Percentiles rank a stretch among this genome's conserved stretches.
Evolutionary conservation across 2,113 vertebrate species (phyloP).

Genomic region (Chlorodrepanis virens): DNA sequence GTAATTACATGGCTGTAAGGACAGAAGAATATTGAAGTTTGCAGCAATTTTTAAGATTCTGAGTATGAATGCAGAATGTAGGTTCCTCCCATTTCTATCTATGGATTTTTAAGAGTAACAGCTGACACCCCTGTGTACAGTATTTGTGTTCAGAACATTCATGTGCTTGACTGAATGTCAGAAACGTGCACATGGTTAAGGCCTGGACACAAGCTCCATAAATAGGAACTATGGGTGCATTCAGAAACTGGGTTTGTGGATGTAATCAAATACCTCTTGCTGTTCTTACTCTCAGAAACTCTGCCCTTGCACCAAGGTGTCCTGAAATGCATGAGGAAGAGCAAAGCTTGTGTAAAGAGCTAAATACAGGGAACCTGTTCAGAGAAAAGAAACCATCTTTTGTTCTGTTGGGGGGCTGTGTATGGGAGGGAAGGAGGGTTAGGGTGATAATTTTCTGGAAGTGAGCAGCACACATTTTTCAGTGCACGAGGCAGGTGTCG

Average conservation of each 20-base stretch:
- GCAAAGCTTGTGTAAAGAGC: neutral
- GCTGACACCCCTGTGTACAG: neutral
- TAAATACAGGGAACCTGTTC: neutral
- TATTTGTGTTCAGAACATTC: neutral
- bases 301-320: neutral
- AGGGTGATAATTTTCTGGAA: slow-evolving; percentile 3
- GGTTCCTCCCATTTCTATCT: neutral
- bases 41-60: neutral
- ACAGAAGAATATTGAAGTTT: neutral
- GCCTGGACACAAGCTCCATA: neutral
- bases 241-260: neutral
- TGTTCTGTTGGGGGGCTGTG: neutral
- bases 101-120: neutral
- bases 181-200: neutral
- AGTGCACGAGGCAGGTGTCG: neutral
- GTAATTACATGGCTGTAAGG: neutral
- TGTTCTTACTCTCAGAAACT: neutral
- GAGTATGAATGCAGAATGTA: neutral
- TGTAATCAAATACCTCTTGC: neutral
- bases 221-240: neutral
- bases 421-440: neutral
- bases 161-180: neutral
- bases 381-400: neutral
- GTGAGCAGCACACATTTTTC: neutral
- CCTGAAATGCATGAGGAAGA: neutral